Base-by-base conservation (phyloP, 2,797 vertebrate species). In the Prionace glauca region DNA sequence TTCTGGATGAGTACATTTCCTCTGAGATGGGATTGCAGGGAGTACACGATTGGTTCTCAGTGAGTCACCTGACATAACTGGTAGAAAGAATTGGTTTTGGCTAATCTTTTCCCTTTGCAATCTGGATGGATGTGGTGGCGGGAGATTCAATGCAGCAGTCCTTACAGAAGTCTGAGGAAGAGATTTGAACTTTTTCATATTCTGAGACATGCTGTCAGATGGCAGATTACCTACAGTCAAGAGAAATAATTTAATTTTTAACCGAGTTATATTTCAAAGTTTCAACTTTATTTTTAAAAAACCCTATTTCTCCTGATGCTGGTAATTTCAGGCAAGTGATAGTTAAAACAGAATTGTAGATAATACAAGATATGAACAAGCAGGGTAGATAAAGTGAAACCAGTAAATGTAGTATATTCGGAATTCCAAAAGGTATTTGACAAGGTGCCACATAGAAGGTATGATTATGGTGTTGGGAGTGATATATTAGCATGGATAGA, bases 1-100 rank as follows among this genome's bases (percentile, higher is more conserved):
- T 62, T 90, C 86, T 96, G 71, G 56, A 56, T 50, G 45, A 56
- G 96, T 96, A 62, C 96, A 96, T 96, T 97, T 97, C 96, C 97
- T 97, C 96, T 98, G 98, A n/a, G 97, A 98, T 95, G 98, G 98
- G 86, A 98, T 98, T 45, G 98, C 98, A 92, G 98, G 98, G 81
- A 98, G 97, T 86, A 98, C 97, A 95, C 96, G 96, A 74, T 96
- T 98, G 96, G 97, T 96, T 96, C 98, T 96, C 45, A 98, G 97
- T 90, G 97, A 97, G 24, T 98, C 97, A 96, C 97, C 97, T 96
- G 97, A 96, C 20, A 98, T 96, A 96, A 97, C 97, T 96, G 97
- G 96, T 72, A 97, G 96, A 96, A 97, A 96, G 95, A 97, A 96
- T 56, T 97, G 96, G 96, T 96, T 97, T 96, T 97, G 96, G 96